Conservation (phyloP, 1,140 invertebrate genomes). For the Palaemon carinicauda region DNA sequence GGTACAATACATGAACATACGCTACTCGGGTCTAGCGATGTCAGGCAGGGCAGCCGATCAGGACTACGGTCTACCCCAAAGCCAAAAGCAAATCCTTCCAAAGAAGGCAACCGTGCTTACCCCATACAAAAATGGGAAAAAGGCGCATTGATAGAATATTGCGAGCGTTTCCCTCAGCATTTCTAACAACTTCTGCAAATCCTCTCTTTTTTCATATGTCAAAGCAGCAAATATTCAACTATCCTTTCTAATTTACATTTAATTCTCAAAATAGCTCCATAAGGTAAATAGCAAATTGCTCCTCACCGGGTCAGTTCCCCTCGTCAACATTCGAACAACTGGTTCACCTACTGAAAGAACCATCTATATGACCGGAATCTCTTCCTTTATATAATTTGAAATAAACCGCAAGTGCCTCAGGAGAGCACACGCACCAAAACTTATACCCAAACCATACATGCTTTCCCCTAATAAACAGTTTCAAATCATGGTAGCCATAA, state of each 20-base stretch:
- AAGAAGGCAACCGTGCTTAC: no score
- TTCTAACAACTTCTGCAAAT: neutral
- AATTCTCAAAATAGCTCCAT: neutral
- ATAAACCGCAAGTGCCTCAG: neutral
- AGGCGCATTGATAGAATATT: no score
- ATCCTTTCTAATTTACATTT: neutral
- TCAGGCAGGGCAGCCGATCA: no score
- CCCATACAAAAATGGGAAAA: no score
- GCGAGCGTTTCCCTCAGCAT: neutral
- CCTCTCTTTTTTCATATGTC: neutral
- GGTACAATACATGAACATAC: no score
- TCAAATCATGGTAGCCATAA: neutral
- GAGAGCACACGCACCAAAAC: neutral
- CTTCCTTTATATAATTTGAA: constrained; percentile 23
- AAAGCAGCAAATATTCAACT: neutral
- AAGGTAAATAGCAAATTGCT: neutral
- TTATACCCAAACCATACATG: constrained; percentile 6
- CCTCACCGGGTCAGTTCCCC: neutral
- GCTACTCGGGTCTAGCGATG: no score
- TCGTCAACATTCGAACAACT: neutral
- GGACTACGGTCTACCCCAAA: no score
- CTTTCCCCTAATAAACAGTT: neutral
- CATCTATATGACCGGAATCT: constrained; percentile 11
- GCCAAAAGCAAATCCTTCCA: no score
- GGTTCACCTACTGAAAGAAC: neutral